Percentiles rank a stretch among this genome's conserved stretches.
These are phyloP conservation scores for Pseudochromis fuscus DNA, from an alignment of 2,797 vertebrate genomes.

Conservation along the genomic window DNA sequence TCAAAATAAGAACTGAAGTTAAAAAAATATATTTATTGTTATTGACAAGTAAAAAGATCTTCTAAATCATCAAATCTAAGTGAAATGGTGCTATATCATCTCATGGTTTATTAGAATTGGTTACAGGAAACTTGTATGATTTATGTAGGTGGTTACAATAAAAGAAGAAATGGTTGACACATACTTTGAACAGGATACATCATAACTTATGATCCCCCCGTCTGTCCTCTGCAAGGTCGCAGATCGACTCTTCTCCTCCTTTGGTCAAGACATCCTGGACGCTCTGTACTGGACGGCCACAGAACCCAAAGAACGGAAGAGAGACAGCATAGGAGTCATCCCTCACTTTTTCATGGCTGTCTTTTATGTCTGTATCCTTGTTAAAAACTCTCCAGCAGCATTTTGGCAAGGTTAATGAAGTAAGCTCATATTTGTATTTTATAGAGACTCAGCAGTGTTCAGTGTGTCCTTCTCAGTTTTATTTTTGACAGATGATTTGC, in stretches of 20 bases:
- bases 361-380: constrained; percentile 98
- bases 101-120: too few relatives aligned
- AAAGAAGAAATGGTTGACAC: background rate
- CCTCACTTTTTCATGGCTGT: constrained; percentile 98
- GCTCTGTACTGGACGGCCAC: constrained; percentile 99
- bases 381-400: background rate
- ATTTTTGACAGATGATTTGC: background rate
- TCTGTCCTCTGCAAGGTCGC: constrained; percentile 87
- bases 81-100: too few relatives aligned
- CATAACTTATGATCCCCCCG: background rate
- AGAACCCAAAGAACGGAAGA: constrained; percentile 94
- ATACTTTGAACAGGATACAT: background rate
- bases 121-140: too few relatives aligned
- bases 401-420: too few relatives aligned
- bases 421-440: too few relatives aligned
- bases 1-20: background rate
- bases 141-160: background rate
- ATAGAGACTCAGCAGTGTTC: background rate
- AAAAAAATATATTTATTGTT: background rate
- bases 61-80: too few relatives aligned
- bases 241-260: constrained; percentile 97
- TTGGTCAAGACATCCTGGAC: constrained; percentile 98
- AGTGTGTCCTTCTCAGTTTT: background rate
- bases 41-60: too few relatives aligned
- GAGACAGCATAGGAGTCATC: constrained; percentile 95